Percentiles rank a stretch among this genome's conserved stretches.
phyloP scores from a whole-genome alignment of 2,888 invertebrate species.

The Apantesis nais region DNA sequence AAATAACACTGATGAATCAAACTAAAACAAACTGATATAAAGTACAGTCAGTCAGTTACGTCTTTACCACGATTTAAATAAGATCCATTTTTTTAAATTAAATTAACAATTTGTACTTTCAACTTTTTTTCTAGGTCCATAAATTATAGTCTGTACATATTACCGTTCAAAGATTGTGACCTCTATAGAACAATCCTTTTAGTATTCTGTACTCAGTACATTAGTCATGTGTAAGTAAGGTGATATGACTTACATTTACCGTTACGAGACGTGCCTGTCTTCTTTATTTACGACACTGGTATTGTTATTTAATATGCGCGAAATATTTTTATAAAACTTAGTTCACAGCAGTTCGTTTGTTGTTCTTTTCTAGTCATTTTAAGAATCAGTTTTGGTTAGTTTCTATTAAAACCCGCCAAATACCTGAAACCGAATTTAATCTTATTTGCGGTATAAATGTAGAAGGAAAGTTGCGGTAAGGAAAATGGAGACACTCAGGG shows the following conservation, averaged over 20 bases:
- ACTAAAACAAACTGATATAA: neutral
- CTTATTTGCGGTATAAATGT: neutral
- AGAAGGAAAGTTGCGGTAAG: neutral
- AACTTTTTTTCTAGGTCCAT: neutral
- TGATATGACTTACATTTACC: slow-evolving; percentile 47
- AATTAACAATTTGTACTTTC: neutral
- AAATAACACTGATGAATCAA: neutral
- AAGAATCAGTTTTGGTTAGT: neutral
- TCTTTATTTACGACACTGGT: slow-evolving; percentile 44
- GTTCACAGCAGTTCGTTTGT: neutral
- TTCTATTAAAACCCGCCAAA: too few relatives aligned
- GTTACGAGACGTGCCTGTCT: slow-evolving; percentile 44
- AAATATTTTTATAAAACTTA: slow-evolving; percentile 15
- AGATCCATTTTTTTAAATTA: neutral
- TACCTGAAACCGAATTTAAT: neutral
- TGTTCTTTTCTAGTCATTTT: neutral
- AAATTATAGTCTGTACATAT: neutral
- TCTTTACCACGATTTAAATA: neutral
- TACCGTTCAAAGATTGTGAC: slow-evolving; percentile 33
- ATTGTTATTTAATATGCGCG: slow-evolving; percentile 45
- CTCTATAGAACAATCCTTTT: slow-evolving; percentile 28
- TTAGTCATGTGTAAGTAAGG: slow-evolving; percentile 40
- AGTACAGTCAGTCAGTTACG: neutral
- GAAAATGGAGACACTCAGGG: neutral
- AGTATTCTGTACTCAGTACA: slow-evolving; percentile 29